These are phyloP conservation scores for Drosophila ercepeae DNA, from an alignment of 1,140 invertebrate species.

Conservation along the genomic window DNA sequence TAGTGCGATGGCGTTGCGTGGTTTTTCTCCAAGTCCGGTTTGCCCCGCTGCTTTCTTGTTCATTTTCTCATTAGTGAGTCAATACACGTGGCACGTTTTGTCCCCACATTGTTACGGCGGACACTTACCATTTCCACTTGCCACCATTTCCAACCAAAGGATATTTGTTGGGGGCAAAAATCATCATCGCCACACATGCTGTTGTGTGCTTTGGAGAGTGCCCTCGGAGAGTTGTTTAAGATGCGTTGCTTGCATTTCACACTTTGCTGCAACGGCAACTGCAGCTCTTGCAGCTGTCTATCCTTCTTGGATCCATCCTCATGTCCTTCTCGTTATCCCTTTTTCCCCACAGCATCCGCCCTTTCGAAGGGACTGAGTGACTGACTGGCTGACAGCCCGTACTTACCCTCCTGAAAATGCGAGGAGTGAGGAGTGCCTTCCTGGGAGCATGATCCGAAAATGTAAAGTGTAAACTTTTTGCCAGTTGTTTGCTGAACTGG, in stretches of 20 bases:
- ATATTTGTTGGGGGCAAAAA: not conserved
- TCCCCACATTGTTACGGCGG: slow-evolving; percentile 61
- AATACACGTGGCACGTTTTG: slow-evolving; percentile 71
- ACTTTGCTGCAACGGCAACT: slow-evolving; percentile 65
- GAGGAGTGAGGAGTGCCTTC: slow-evolving; percentile 16
- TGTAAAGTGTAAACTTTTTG: slow-evolving; percentile 73
- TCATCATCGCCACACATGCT: slow-evolving; percentile 30
- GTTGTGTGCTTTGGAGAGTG: slow-evolving; percentile 20
- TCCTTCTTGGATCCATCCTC: slow-evolving; percentile 48
- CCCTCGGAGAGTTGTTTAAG: slow-evolving; percentile 50
- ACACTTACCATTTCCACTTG: slow-evolving; percentile 21
- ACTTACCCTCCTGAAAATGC: slow-evolving; percentile 4
- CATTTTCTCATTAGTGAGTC: slow-evolving; percentile 78
- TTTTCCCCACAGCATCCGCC: slow-evolving; percentile 12
- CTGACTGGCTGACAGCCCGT: slow-evolving; percentile 12
- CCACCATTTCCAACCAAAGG: not conserved
- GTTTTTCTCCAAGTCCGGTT: slow-evolving; percentile 9
- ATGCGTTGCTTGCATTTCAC: slow-evolving; percentile 58
- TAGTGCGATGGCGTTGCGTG: slow-evolving; percentile 58
- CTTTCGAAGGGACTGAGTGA: slow-evolving; percentile 22
- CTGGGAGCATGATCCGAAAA: slow-evolving; percentile 40
- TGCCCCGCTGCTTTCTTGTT: slow-evolving; percentile 28
- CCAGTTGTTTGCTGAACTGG: slow-evolving; percentile 54
- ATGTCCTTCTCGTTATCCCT: slow-evolving; percentile 4
- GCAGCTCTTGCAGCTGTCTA: slow-evolving; percentile 52